Percentiles rank a stretch among this genome's conserved stretches.
These are phyloP conservation scores for Linepithema humile DNA, from an alignment of 1,140 invertebrate species.

Conservation along the genomic window DNA sequence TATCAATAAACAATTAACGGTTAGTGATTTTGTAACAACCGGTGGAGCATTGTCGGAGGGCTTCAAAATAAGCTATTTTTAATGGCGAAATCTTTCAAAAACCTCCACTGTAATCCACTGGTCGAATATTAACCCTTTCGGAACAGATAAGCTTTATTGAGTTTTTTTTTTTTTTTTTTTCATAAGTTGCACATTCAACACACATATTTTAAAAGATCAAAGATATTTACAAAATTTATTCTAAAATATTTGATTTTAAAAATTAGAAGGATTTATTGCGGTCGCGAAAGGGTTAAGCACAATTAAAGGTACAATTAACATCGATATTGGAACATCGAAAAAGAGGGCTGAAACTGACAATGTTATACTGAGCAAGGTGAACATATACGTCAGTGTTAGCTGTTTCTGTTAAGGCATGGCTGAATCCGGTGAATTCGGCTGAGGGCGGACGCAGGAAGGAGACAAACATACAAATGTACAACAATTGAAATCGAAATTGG, in stretches of 20 bases:
- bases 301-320: slow-evolving; percentile 50
- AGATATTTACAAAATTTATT: not conserved
- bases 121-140: slow-evolving; percentile 38
- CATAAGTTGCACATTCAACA: not conserved
- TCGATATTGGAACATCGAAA: slow-evolving; percentile 57
- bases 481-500: not conserved
- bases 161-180: not conserved
- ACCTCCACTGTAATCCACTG: not conserved
- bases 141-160: not conserved
- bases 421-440: slow-evolving; percentile 14
- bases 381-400: slow-evolving; percentile 85
- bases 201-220: not conserved
- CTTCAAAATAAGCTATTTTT: not conserved
- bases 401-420: slow-evolving; percentile 59
- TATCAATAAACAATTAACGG: slow-evolving; percentile 13
- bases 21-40: slow-evolving; percentile 8
- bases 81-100: not conserved
- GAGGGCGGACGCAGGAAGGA: slow-evolving; percentile 30
- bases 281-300: slow-evolving; percentile 35
- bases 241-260: not conserved
- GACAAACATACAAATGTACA: slow-evolving; percentile 36
- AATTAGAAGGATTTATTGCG: not conserved
- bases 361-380: slow-evolving; percentile 85
- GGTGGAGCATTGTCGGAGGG: not conserved
- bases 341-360: slow-evolving; percentile 83